These are phyloP conservation scores for Noturus placidus DNA, from an alignment of 2,113 vertebrate species.

Conservation along the genomic window DNA sequence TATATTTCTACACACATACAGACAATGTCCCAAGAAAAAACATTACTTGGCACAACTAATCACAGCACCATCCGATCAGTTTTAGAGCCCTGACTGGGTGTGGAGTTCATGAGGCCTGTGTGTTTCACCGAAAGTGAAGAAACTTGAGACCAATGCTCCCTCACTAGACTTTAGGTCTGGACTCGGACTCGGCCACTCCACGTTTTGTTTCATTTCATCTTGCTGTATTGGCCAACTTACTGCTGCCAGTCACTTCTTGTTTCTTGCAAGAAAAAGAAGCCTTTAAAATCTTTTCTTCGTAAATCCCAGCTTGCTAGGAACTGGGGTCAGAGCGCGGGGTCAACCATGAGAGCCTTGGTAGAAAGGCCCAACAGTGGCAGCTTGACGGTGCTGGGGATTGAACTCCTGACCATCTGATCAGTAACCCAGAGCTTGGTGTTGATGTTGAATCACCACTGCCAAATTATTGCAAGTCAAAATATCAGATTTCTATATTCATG, in stretches of 20 bases:
- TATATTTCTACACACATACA: neutral
- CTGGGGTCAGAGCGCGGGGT: too few relatives aligned
- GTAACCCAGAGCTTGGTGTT: too few relatives aligned
- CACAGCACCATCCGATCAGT: neutral
- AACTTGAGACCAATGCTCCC: neutral
- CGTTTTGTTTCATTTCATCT: neutral
- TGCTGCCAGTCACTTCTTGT: neutral
- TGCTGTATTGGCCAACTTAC: neutral
- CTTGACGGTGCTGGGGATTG: too few relatives aligned
- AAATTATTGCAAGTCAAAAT: neutral
- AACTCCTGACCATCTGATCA: too few relatives aligned
- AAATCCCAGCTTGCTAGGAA: too few relatives aligned
- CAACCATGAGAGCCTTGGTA: too few relatives aligned
- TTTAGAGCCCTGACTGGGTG: neutral
- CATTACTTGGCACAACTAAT: neutral
- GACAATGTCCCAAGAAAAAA: neutral
- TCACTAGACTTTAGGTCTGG: neutral
- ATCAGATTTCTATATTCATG: neutral
- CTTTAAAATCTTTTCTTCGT: too few relatives aligned
- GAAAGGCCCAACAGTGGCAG: too few relatives aligned
- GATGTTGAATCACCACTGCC: too few relatives aligned
- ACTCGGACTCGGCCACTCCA: neutral
- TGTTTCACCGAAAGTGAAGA: neutral
- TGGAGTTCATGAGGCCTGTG: neutral
- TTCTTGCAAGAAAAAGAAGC: neutral